Base-by-base conservation (phyloP, 2,797 vertebrate species). In the Mus caroli region DNA sequence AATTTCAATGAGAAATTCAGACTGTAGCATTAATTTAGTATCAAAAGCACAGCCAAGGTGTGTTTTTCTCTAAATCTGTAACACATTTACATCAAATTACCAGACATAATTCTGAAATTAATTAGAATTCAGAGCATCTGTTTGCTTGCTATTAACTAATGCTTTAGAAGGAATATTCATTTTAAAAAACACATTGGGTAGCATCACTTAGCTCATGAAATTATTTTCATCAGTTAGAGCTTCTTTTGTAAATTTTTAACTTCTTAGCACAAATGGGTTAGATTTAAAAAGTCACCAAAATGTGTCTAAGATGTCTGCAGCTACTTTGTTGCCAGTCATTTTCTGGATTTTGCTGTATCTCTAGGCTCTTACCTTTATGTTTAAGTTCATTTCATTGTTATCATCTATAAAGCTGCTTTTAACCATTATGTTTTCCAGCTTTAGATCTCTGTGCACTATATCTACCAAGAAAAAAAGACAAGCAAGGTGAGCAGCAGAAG, bases 371-470 rank as follows among this genome's bases (percentile, higher is more conserved):
- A 99, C 99, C 99, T 99, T 99, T 98, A 99, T 99, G 97, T 99
- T 99, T 97, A 99, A 98, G 96, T 98, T 98, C 97, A 97, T 98
- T 97, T 98, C 98, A 77, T 99, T 98, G 97, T 98, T 97, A 93
- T 98, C 98, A 96, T 98, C 96, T 54, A 98, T 97, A 64, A 98
- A 98, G 97, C 97, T 98, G 97, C 98, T 99, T 98, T 99, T 99
- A 98, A 99, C 98, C 95, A 99, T 99, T 98, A 99, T 99, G 98
- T 99, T 99, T 98, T 99, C 99, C 97, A 99, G 98, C 98, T 99
- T 99, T 97, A 99, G 98, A 98, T 99, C 99, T 93, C 99, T 98
- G 90, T 98, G 99, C 94, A 99, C 98, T 96, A 99, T 99, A 98
- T 99, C 99, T 99, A 98, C 86, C 97, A 98, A 98, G 87, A 97